A percentile compares a stretch with the other conserved stretches of the same genome.
Evolutionary conservation across 2,888 invertebrate genomes (phyloP).

Genomic region (Thymelicus sylvestris): DNA sequence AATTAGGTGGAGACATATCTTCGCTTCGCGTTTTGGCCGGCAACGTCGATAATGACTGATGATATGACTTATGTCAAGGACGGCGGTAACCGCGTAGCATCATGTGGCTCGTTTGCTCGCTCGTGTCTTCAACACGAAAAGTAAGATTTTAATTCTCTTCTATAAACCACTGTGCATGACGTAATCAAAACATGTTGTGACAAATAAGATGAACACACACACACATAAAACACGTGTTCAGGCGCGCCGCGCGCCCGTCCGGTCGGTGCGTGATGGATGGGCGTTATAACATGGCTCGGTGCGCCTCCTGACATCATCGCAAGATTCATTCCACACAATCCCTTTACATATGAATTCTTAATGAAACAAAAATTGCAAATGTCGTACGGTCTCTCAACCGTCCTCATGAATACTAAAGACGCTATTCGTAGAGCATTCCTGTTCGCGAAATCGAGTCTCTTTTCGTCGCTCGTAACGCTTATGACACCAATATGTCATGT

Average conservation of each 20-base stretch:
- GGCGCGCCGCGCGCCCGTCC: conserved; percentile 40
- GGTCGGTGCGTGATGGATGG: conserved; percentile 55
- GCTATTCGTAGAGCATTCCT: conserved; percentile 77
- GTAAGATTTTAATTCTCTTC: too few species aligned
- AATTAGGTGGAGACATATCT: too few species aligned
- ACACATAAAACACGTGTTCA: conserved; percentile 45
- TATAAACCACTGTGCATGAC: background rate
- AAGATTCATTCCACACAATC: conserved; percentile 72
- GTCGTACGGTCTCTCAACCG: conserved; percentile 73
- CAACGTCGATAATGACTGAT: too few species aligned
- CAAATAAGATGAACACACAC: conserved; percentile 54
- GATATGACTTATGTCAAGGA: too few species aligned
- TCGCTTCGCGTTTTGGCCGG: too few species aligned
- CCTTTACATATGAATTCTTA: conserved; percentile 79
- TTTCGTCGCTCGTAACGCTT: conserved; percentile 62
- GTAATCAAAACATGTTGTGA: conserved; percentile 52
- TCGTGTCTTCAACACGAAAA: too few species aligned
- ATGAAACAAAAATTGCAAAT: conserved; percentile 84
- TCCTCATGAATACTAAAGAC: conserved; percentile 82
- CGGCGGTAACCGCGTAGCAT: too few species aligned
- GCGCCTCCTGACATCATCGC: conserved; percentile 49
- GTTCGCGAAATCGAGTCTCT: conserved; percentile 72
- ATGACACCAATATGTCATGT: conserved; percentile 70
- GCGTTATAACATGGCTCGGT: conserved; percentile 51
- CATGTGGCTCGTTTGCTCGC: too few species aligned